Conservation (phyloP, 2,888 invertebrate genomes). For the Sceliomorpha sp. region DNA sequence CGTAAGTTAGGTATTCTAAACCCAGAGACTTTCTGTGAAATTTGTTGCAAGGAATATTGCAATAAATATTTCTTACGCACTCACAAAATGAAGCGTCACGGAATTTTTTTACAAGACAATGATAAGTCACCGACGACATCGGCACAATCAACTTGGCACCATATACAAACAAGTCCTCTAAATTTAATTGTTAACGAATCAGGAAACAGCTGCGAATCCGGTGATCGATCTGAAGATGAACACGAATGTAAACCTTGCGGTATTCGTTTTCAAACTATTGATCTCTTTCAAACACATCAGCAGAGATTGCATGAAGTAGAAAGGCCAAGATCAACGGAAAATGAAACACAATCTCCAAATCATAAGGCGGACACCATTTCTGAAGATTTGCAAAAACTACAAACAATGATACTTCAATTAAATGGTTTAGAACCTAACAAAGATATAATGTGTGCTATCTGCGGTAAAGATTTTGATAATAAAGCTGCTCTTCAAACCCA, state of each 20-base stretch:
- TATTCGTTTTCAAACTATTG: slow-evolving; percentile 81
- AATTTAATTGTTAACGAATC: slow-evolving; percentile 88
- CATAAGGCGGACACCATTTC: slow-evolving; percentile 84
- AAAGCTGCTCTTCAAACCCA: slow-evolving; percentile 87
- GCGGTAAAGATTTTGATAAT: slow-evolving; percentile 87
- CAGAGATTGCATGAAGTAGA: slow-evolving; percentile 71
- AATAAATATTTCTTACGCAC: slow-evolving; percentile 95
- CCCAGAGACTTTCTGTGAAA: slow-evolving; percentile 95
- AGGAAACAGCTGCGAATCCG: slow-evolving; percentile 80
- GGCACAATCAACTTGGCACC: slow-evolving; percentile 75
- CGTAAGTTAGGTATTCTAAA: slow-evolving; percentile 90
- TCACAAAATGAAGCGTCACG: slow-evolving; percentile 96
- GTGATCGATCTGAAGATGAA: slow-evolving; percentile 80
- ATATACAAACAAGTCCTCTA: slow-evolving; percentile 88
- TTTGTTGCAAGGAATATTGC: slow-evolving; percentile 95
- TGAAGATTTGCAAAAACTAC: slow-evolving; percentile 92
- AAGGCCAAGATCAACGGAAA: slow-evolving; percentile 64
- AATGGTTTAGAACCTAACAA: slow-evolving; percentile 87
- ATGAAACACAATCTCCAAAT: slow-evolving; percentile 68
- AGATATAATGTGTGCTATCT: slow-evolving; percentile 84
- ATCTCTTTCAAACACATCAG: slow-evolving; percentile 69
- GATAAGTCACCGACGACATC: slow-evolving; percentile 81
- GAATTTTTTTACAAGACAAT: slow-evolving; percentile 86
- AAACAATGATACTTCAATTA: slow-evolving; percentile 94
- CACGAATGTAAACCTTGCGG: slow-evolving; percentile 82